Evolutionary conservation across 2,888 invertebrate genomes (phyloP), one percentile per base, ranked within the genome.

Genomic region (Dasysyrphus albostriatus): DNA sequence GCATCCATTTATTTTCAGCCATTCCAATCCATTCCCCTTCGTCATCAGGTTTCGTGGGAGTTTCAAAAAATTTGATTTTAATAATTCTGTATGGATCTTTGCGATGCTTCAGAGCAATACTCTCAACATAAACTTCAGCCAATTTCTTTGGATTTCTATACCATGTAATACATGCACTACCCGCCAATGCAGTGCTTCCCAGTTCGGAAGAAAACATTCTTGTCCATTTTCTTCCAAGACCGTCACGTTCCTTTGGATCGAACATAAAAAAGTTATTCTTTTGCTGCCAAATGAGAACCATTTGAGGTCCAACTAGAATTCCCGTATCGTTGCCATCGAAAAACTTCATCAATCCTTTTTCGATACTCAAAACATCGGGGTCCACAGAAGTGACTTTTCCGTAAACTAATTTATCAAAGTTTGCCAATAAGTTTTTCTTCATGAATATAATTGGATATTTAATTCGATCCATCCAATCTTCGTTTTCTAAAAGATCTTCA

Each of bases 201-300:
- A 75, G 49, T 10, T 81, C 58, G 6, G 76, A 79, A 1, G 88
- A 83, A 16, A 87, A 77, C 16, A 82, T 47, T 69, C 67, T 76
- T 6, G 88, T 88, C 89, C 89, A 89, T 61, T 89, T 89, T 42
- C 89, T 69, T 0, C 89, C 89, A 14, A 88, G 47, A 5, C 88
- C 84, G 83, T 93, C 92, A 49, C 93, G 88, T 88, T 92, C 93
- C 83, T 93, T 92, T 0, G 93, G 92, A 89, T 93, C 93, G 83
- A 93, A 93, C 91, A 93, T 92, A 88, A 92, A 93, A 83, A 89
- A 93, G 4, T 89, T 61, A 7, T 90, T 91, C 70, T 92, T 91
- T 88, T 93, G 93, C 5, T 90, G 89, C 93, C 93, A 93, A 10
- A 93, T 89, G 0, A 93, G 92, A 5, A 93, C 88, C 14, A 89